A percentile compares a stretch with the other conserved stretches of the same genome.
Conservation (phyloP, 1,140 invertebrate species). For the Pristionchus pacificus region DNA sequence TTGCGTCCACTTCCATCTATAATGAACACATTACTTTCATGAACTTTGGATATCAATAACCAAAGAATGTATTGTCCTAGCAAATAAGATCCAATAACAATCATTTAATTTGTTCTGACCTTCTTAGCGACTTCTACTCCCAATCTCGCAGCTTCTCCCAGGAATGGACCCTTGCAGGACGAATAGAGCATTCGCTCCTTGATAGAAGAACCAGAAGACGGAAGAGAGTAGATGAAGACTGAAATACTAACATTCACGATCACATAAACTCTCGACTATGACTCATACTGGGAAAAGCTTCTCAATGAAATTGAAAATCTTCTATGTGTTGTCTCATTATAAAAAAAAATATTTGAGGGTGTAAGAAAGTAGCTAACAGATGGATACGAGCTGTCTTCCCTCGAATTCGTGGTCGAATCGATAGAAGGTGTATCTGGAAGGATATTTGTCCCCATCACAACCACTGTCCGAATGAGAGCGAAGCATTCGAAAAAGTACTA, state of each 20-base stretch:
- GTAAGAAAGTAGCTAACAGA: constrained; percentile 40
- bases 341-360: constrained; percentile 2
- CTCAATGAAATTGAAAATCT: no score
- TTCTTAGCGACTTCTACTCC: constrained; percentile 54
- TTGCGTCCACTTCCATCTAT: constrained; percentile 55
- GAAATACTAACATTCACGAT: constrained; percentile 20
- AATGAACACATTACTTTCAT: constrained; percentile 22
- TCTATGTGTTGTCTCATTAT: background rate
- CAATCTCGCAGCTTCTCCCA: constrained; percentile 41
- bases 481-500: no score
- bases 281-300: no score
- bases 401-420: constrained; percentile 41
- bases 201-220: constrained; percentile 53
- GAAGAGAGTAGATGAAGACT: constrained; percentile 57
- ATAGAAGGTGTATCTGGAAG: constrained; percentile 44
- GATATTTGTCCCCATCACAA: background rate
- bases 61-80: background rate
- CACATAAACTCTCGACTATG: no score
- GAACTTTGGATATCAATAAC: background rate
- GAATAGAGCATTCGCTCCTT: constrained; percentile 56
- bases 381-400: constrained; percentile 24
- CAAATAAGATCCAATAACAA: constrained; percentile 14
- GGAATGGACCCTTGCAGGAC: constrained; percentile 51
- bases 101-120: no score
- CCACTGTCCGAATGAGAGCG: no score